Evolutionary conservation across 2,113 vertebrate genomes (phyloP).

Genomic region (Forbesichthys papilliferus): DNA sequence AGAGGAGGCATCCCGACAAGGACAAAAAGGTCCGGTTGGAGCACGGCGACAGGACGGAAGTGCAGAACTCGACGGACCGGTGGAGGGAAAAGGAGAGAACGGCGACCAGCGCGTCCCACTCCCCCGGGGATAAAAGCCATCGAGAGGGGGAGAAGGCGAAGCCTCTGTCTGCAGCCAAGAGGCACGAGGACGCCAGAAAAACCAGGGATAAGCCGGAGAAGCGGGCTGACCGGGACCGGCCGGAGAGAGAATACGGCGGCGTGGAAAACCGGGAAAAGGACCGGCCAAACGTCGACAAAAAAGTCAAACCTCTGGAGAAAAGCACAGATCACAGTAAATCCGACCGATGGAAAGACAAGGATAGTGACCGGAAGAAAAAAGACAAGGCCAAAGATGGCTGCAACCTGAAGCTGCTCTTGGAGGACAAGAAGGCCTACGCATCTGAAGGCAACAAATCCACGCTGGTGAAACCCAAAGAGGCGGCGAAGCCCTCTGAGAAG

Average conservation of each 20-base stretch:
- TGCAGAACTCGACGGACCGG: constrained; percentile 82
- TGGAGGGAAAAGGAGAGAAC: constrained; percentile 80
- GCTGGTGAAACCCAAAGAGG: constrained; percentile 87
- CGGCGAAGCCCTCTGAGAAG: constrained; percentile 87
- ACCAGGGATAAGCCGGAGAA: constrained; percentile 89
- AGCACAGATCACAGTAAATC: constrained; percentile 80
- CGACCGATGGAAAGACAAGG: constrained; percentile 82
- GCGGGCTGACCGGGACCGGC: constrained; percentile 86
- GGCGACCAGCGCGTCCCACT: constrained; percentile 60
- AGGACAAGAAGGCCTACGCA: constrained; percentile 83
- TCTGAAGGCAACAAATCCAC: constrained; percentile 80
- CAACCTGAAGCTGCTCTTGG: constrained; percentile 80
- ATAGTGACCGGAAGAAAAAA: constrained; percentile 85
- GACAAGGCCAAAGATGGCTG: constrained; percentile 85
- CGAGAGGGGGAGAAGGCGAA: constrained; percentile 90
- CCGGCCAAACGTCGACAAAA: constrained; percentile 82
- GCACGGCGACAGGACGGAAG: constrained; percentile 84
- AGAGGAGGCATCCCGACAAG: constrained; percentile 86
- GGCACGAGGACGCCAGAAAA: constrained; percentile 88
- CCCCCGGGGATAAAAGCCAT: constrained; percentile 83
- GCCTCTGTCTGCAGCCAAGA: constrained; percentile 76
- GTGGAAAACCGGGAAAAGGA: constrained; percentile 85
- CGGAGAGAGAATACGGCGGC: constrained; percentile 81
- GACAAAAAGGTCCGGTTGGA: constrained; percentile 90
- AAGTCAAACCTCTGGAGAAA: constrained; percentile 84